Evolutionary conservation across 2,113 vertebrate genomes (phyloP), one percentile per base, ranked within the genome.

Genomic region (Leptodactylus fuscus): DNA sequence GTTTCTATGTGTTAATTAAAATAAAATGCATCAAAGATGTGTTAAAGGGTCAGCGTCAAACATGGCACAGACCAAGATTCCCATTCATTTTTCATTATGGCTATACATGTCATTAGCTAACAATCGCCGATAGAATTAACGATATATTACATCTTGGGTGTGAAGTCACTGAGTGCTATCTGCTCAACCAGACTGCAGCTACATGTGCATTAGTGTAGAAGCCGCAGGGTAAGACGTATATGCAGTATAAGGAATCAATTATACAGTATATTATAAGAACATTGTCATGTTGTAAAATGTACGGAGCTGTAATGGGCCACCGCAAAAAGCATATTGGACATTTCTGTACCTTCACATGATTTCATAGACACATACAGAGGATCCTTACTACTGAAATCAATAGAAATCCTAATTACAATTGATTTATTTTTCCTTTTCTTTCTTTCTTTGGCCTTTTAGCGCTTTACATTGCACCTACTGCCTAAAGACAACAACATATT

Each of bases 1-100:
- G 81, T 82, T 73, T 73, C 67, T 82, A 82, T 71, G 67, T 82
- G 81, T 82, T 82, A 73, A 82, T 82, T 82, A 73, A 73, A 73
- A 55, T 27, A 82, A 55, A 82, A 73, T 58, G 49, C 58, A 38
- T 58, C 81, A 55, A 36, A 34, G 5, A 82, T 70, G 34, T 36
- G 67, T 82, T 55, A 58, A 51, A 27, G 67, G 81, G 20, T 82
- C 67, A 44, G 48, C 67, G 32, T 73, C 16, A 41, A 24, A 82
- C 81, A 73, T 41, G 67, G 32, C 29, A 82, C 44, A 70, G 65
- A 44, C 41, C 67, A 73, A 55, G 53, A 55, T 41, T 8, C 65
- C 67, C 34, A 58, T 73, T 82, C 32, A 24, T 82, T 73, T 58
- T 55, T 55, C 49, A 82, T 73, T 82, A 82, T 53, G 13, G 13